These are phyloP conservation scores for Nycticryphes semicollaris DNA, from an alignment of 2,113 vertebrate species.

Conservation along the genomic window DNA sequence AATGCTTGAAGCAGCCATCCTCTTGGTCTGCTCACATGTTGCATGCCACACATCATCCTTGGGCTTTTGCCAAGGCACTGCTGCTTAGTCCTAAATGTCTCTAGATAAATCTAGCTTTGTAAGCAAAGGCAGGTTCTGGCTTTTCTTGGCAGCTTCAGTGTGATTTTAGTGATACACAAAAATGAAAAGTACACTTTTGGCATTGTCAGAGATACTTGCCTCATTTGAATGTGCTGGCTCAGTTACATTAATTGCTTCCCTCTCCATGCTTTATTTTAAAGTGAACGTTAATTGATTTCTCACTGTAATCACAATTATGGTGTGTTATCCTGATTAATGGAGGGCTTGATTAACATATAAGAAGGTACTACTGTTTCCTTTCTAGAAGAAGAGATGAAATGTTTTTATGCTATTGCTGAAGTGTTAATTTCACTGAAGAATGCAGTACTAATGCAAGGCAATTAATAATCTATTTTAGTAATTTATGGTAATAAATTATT, in stretches of 20 bases:
- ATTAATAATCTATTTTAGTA: slow-evolving; percentile 44
- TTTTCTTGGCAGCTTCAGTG: background rate
- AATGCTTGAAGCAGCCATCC: background rate
- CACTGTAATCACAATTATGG: slow-evolving; percentile 74
- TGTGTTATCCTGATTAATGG: slow-evolving; percentile 67
- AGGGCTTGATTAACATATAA: slow-evolving; percentile 67
- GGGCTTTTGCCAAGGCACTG: no score
- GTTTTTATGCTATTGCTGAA: background rate
- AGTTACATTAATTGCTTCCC: slow-evolving; percentile 69
- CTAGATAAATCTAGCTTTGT: background rate
- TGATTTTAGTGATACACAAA: background rate
- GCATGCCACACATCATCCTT: rapidly evolving
- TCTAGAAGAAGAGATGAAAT: slow-evolving; percentile 32
- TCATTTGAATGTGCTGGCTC: slow-evolving; percentile 37
- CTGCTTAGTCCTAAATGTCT: background rate
- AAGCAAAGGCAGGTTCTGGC: background rate
- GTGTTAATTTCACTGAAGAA: slow-evolving; percentile 36
- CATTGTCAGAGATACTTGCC: slow-evolving; percentile 40
- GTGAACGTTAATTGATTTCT: slow-evolving; percentile 77
- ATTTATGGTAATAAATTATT: background rate
- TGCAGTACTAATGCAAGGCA: slow-evolving; percentile 27
- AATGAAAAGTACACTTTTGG: background rate
- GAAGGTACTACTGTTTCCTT: slow-evolving; percentile 34
- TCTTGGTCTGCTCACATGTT: background rate
- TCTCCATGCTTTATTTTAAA: slow-evolving; percentile 69